Evolutionary conservation across 2,113 vertebrate species (phyloP).

Genomic region (Cyanoramphus novaezelandiae): DNA sequence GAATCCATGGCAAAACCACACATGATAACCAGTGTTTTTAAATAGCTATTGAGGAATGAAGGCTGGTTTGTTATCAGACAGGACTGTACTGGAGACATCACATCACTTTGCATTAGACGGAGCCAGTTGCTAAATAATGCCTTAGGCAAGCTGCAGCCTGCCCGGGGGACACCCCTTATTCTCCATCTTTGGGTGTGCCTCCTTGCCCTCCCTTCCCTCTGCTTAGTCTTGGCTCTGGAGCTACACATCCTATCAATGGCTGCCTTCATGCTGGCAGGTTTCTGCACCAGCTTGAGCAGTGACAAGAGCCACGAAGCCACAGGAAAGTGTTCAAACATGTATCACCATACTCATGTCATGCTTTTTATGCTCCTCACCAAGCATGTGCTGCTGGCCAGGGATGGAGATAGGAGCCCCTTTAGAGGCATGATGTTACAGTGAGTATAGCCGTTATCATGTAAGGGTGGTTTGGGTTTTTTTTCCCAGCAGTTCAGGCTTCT

Average conservation of each 20-base stretch:
- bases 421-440: not conserved
- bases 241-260: rapidly evolving
- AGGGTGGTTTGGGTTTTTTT: not conserved
- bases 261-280: not conserved
- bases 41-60: not conserved
- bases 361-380: not conserved
- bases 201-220: not conserved
- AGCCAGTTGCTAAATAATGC: rapidly evolving
- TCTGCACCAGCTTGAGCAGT: rapidly evolving
- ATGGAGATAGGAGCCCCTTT: not conserved
- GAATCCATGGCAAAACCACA: not conserved
- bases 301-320: not conserved
- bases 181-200: not conserved
- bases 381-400: not conserved
- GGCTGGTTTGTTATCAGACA: not conserved
- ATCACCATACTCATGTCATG: not conserved
- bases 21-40: rapidly evolving
- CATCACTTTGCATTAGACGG: not conserved
- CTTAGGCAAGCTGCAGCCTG: not conserved
- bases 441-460: not conserved
- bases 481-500: not conserved
- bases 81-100: not conserved
- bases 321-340: rapidly evolving
- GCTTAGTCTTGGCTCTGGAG: not conserved
- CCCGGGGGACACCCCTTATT: not conserved